These are phyloP conservation scores for Calypte anna DNA, from an alignment of 2,113 vertebrate species.

Conservation along the genomic window DNA sequence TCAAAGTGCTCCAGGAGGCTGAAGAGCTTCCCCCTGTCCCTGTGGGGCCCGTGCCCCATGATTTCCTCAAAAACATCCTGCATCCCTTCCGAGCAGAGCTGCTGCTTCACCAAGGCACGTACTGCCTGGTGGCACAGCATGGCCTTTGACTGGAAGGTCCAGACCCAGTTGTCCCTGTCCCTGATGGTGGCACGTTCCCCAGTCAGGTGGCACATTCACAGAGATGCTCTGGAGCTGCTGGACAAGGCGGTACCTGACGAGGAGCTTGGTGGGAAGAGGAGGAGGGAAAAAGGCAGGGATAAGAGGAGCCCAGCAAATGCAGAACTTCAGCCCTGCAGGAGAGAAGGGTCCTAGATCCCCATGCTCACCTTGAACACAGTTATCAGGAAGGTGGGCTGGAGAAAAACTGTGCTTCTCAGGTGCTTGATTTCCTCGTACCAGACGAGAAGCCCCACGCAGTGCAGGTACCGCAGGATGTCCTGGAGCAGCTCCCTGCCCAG, in stretches of 20 bases:
- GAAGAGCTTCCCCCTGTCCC: conserved; percentile 71
- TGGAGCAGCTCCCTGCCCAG: conserved; percentile 53
- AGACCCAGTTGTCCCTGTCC: conserved; percentile 66
- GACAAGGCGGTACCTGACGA: conserved; percentile 67
- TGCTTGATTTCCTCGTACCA: conserved; percentile 76
- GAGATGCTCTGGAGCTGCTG: conserved; percentile 66
- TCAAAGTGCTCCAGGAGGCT: conserved; percentile 76
- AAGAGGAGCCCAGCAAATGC: neutral
- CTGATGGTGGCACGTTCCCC: conserved; percentile 40
- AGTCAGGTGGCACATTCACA: neutral
- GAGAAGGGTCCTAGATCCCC: neutral
- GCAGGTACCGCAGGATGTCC: conserved; percentile 75
- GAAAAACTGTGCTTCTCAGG: conserved; percentile 61
- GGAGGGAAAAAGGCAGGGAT: neutral
- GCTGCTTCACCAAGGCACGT: conserved; percentile 66
- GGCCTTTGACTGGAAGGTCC: conserved; percentile 63
- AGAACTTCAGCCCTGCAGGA: neutral
- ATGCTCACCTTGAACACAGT: conserved; percentile 71
- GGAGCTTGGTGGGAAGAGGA: conserved; percentile 49
- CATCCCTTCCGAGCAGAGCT: conserved; percentile 38
- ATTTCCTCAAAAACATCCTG: conserved; percentile 70
- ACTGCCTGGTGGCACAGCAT: conserved; percentile 73
- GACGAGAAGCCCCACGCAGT: conserved; percentile 63
- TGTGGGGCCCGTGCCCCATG: conserved; percentile 42
- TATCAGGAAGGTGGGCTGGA: conserved; percentile 76